Evolutionary conservation across 2,113 vertebrate genomes (phyloP).

Genomic region (Hylia prasina): DNA sequence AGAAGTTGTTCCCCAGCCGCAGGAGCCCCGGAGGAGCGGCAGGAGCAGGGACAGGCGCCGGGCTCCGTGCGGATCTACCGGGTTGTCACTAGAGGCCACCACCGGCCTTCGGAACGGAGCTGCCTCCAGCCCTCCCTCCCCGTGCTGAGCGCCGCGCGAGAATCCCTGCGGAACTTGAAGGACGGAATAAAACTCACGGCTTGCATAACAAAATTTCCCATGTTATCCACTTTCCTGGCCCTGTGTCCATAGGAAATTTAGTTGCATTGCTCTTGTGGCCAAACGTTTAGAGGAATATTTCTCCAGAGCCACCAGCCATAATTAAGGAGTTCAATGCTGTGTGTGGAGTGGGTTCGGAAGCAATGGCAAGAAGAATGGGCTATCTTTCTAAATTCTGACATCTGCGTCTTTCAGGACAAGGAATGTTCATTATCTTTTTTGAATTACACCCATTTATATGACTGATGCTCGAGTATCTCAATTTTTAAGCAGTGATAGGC

Average conservation of each 20-base stretch:
- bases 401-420: not conserved
- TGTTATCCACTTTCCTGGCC: not conserved
- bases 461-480: not conserved
- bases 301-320: not conserved
- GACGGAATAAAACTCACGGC: rapidly evolving
- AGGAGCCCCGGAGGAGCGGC: not conserved
- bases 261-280: not conserved
- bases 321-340: not conserved
- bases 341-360: not conserved
- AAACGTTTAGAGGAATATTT: not conserved
- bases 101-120: not conserved
- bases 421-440: not conserved
- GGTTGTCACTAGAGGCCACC: conserved; percentile 51
- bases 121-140: not conserved
- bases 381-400: not conserved
- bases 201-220: not conserved
- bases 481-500: not conserved
- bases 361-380: not conserved
- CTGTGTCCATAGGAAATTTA: not conserved
- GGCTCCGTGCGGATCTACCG: not conserved
- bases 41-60: not conserved
- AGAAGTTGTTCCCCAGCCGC: not conserved
- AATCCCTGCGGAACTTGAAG: not conserved
- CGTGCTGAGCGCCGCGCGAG: not conserved
- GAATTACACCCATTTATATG: not conserved